A percentile compares a stretch with the other conserved stretches of the same genome.
Conservation (phyloP, 2,797 vertebrate species). For the Anas flavirostris region DNA sequence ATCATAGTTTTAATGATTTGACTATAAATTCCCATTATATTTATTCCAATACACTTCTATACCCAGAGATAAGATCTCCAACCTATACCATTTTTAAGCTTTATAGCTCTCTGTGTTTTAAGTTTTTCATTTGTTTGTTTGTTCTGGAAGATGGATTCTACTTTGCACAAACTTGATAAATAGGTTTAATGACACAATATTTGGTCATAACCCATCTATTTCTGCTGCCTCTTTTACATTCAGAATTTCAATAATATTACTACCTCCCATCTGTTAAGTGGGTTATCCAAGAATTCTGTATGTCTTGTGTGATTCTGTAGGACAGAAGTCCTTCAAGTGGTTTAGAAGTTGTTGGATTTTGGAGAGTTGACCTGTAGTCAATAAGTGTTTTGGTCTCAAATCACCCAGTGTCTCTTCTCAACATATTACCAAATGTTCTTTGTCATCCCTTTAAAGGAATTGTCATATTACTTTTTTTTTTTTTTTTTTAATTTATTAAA, state of each 20-base stretch:
- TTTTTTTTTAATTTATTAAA: not conserved
- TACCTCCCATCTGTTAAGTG: not conserved
- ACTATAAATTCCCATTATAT: not conserved
- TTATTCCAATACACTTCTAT: not conserved
- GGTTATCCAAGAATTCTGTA: not conserved
- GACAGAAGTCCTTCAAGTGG: not conserved
- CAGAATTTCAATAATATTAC: not conserved
- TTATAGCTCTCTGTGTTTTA: not conserved
- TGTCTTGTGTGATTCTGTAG: conserved; percentile 1
- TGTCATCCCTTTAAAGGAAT: conserved; percentile 6
- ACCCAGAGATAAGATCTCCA: not conserved
- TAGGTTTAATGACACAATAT: not conserved
- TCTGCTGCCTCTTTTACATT: not conserved
- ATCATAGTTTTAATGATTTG: not conserved
- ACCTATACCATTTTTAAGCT: not conserved
- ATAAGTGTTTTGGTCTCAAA: not conserved
- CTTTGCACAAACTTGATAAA: not conserved
- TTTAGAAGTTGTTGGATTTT: not conserved
- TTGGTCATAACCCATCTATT: not conserved
- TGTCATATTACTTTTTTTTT: not conserved
- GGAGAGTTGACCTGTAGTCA: not conserved
- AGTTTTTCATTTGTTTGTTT: not conserved
- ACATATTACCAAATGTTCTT: not conserved
- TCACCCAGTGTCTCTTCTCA: conserved; percentile 5
- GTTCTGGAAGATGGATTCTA: not conserved